Evolutionary conservation across 2,113 vertebrate species (phyloP).

Genomic region (Mustelus asterias): DNA sequence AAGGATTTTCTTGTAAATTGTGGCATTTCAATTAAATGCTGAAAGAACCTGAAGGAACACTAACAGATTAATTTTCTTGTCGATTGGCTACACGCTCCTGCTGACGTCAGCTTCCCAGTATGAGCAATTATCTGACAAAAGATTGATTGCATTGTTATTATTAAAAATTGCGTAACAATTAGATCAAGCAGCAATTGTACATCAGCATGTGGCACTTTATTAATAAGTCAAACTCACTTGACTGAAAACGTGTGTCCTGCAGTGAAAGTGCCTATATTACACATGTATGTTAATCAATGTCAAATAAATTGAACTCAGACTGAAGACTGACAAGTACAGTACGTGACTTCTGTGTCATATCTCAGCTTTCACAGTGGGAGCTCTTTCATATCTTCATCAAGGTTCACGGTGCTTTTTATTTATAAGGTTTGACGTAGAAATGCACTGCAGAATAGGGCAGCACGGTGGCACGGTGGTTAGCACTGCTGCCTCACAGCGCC

Average conservation of each 20-base stretch:
- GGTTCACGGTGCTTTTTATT: not conserved
- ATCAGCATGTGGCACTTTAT: not conserved
- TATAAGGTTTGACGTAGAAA: not conserved
- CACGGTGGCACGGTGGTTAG: too few relatives aligned
- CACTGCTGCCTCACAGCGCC: too few relatives aligned
- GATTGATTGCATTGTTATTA: not conserved
- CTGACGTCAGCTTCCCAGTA: not conserved
- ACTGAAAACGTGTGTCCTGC: not conserved
- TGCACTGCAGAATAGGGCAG: not conserved
- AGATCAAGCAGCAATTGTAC: not conserved
- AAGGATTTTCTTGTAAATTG: not conserved
- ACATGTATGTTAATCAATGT: not conserved
- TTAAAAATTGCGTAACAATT: constrained; percentile 12
- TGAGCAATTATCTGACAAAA: not conserved
- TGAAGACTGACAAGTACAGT: not conserved
- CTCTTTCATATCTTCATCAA: not conserved
- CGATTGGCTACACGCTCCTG: not conserved
- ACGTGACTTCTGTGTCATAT: not conserved
- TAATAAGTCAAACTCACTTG: not conserved
- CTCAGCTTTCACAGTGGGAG: not conserved
- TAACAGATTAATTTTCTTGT: not conserved
- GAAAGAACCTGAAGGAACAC: not conserved
- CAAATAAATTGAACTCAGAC: constrained; percentile 3
- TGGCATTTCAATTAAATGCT: not conserved
- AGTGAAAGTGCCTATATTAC: not conserved